These are phyloP conservation scores for Acropternis orthonyx DNA, from an alignment of 2,797 vertebrate genomes.

Conservation along the genomic window DNA sequence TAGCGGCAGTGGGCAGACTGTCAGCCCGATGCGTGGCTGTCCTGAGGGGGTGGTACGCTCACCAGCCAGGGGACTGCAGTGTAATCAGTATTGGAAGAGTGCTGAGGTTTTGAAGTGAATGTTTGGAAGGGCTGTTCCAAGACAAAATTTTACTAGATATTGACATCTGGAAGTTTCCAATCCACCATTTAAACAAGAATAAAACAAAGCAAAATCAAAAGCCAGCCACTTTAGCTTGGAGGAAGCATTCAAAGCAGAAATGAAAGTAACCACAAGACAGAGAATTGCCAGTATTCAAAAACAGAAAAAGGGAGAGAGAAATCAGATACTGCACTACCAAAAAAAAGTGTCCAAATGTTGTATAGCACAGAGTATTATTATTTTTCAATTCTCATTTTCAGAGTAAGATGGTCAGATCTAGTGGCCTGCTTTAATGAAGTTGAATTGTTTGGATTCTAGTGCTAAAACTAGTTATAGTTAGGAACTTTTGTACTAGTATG, in stretches of 20 bases:
- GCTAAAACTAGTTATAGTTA: neutral
- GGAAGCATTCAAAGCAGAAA: conserved; percentile 56
- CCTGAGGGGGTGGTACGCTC: neutral
- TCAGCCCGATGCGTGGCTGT: neutral
- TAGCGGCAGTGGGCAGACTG: neutral
- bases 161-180: conserved; percentile 59
- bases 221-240: conserved; percentile 39
- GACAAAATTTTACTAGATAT: conserved; percentile 45
- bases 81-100: neutral
- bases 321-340: conserved; percentile 19
- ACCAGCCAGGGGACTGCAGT: neutral
- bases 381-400: neutral
- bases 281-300: conserved; percentile 25
- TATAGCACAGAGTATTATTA: neutral
- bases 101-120: conserved; percentile 23
- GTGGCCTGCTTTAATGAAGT: neutral
- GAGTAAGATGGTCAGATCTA: neutral
- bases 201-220: conserved; percentile 55
- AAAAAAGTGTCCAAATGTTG: neutral
- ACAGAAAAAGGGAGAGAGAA: conserved; percentile 3
- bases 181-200: conserved; percentile 23
- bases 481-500: neutral
- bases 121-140: neutral
- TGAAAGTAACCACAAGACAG: conserved; percentile 47
- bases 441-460: neutral